Conservation (phyloP, 2,888 invertebrate genomes). For the Pollenia labialis region DNA sequence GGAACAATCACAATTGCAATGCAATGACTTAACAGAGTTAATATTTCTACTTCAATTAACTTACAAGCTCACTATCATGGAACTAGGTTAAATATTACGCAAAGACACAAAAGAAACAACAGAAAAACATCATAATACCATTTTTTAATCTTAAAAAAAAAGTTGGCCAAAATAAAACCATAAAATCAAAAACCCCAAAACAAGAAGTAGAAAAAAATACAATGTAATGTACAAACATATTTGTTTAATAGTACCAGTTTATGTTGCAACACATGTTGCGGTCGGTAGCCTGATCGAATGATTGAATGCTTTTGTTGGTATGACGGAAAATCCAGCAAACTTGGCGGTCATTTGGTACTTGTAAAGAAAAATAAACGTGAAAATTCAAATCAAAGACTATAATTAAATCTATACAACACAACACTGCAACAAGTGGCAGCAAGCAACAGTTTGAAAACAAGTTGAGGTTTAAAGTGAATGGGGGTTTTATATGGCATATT, state of each 20-base stretch:
- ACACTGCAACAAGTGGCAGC: conserved; percentile 31
- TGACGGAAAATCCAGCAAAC: conserved; percentile 51
- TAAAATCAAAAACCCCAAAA: conserved; percentile 42
- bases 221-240: conserved; percentile 9
- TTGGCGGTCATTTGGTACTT: conserved; percentile 64
- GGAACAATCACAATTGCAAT: not conserved
- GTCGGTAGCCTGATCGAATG: conserved; percentile 37
- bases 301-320: conserved; percentile 45
- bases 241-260: not conserved
- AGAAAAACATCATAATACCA: not conserved
- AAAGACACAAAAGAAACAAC: conserved; percentile 19
- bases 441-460: conserved; percentile 34
- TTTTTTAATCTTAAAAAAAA: conserved; percentile 13
- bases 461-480: conserved; percentile 61
- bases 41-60: conserved; percentile 75
- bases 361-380: conserved; percentile 40
- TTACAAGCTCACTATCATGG: conserved; percentile 81
- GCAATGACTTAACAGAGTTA: conserved; percentile 20
- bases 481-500: not conserved
- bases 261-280: conserved; percentile 61
- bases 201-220: conserved; percentile 17
- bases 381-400: conserved; percentile 17
- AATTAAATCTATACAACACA: conserved; percentile 24
- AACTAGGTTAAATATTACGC: conserved; percentile 74
- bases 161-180: conserved; percentile 28